Evolutionary conservation across 2,113 vertebrate genomes (phyloP).

Genomic region (Thunnus thynnus): DNA sequence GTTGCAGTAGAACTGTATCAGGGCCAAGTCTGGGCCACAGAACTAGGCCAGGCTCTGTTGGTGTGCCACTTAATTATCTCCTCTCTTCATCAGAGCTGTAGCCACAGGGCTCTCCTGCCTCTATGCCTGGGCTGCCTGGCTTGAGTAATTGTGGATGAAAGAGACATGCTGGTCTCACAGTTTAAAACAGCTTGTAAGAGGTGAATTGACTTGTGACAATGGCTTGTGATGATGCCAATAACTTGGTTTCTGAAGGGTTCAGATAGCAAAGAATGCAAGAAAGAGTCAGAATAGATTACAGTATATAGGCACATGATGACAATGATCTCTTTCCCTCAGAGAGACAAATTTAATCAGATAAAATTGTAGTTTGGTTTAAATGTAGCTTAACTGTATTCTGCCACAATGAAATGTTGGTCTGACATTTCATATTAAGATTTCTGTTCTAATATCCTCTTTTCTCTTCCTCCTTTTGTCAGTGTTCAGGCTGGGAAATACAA

Average conservation of each 20-base stretch:
- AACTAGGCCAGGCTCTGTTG: constrained; percentile 5
- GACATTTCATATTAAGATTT: constrained; percentile 35
- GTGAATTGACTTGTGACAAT: not conserved
- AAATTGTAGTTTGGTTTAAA: not conserved
- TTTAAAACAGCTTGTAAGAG: not conserved
- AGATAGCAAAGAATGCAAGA: not conserved
- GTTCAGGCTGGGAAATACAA: constrained; percentile 91
- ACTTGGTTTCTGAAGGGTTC: not conserved
- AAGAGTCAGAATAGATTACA: not conserved
- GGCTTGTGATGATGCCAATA: not conserved
- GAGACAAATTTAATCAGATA: not conserved
- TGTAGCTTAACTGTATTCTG: constrained; percentile 14
- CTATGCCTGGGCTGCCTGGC: not conserved
- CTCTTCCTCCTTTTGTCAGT: constrained; percentile 85
- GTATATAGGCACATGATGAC: not conserved
- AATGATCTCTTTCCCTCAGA: not conserved
- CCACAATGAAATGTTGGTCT: constrained; percentile 5
- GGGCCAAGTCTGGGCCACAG: not conserved
- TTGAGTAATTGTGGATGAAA: not conserved
- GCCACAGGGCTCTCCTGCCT: not conserved
- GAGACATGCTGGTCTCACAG: not conserved
- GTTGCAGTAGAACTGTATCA: not conserved
- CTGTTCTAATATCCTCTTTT: constrained; percentile 44
- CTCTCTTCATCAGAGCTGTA: not conserved
- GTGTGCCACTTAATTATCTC: constrained; percentile 26